A percentile compares a stretch with the other conserved stretches of the same genome.
These are phyloP conservation scores for Periophthalmodon schlosseri DNA, from an alignment of 2,113 vertebrate genomes.

Conservation along the genomic window DNA sequence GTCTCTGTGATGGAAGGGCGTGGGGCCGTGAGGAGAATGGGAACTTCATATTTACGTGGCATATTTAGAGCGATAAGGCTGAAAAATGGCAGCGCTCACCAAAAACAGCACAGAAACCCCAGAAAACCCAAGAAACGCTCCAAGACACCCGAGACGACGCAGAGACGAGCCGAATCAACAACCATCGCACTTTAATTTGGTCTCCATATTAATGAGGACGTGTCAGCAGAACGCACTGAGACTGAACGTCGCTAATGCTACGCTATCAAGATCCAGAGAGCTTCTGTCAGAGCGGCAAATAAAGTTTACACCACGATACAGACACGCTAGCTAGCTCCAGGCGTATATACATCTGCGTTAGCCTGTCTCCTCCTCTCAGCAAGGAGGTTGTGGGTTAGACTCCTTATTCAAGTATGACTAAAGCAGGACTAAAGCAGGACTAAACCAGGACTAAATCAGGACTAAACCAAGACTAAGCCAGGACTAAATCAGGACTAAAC, in stretches of 20 bases:
- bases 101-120: constrained; percentile 6
- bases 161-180: constrained; percentile 69
- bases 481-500: no score
- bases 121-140: constrained; percentile 36
- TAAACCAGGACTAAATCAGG: no score
- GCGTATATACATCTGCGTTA: no score
- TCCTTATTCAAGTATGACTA: no score
- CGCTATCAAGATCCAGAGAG: constrained; percentile 63
- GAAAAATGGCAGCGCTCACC: not conserved
- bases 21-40: not conserved
- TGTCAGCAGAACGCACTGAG: constrained; percentile 81
- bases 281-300: constrained; percentile 37
- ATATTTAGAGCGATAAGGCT: not conserved
- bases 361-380: no score
- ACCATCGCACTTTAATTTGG: constrained; percentile 79
- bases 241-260: constrained; percentile 81
- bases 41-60: not conserved
- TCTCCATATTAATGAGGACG: constrained; percentile 81
- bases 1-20: not conserved
- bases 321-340: not conserved
- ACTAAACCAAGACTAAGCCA: no score
- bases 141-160: constrained; percentile 43
- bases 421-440: no score
- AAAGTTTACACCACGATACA: constrained; percentile 42
- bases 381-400: no score